phyloP scores from a whole-genome alignment of 53 echinoderm and acorn worm genomes.

The Astropecten irregularis region DNA sequence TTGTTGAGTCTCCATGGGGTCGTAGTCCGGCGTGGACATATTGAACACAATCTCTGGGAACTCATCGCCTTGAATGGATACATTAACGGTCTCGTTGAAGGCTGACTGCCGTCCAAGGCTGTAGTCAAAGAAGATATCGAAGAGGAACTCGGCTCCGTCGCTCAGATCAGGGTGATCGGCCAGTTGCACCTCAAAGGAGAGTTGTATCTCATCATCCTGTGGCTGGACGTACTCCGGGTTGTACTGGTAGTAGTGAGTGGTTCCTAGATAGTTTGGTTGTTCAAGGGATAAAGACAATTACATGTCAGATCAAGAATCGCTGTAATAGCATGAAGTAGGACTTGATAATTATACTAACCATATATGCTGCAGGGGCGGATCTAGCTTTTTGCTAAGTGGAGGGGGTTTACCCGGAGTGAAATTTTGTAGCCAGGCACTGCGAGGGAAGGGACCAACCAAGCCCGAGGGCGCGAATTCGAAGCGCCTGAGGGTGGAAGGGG shows the following conservation, averaged over 20 bases:
- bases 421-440: too few relatives aligned
- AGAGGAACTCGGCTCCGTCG: slow-evolving; percentile 61
- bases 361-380: too few relatives aligned
- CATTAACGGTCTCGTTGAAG: slow-evolving; percentile 62
- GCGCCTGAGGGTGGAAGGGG: too few relatives aligned
- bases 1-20: slow-evolving; percentile 70
- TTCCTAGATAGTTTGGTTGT: too few relatives aligned
- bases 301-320: too few relatives aligned
- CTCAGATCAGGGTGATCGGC: slow-evolving; percentile 78
- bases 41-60: slow-evolving; percentile 71
- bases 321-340: too few relatives aligned
- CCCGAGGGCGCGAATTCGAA: too few relatives aligned
- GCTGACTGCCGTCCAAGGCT: slow-evolving; percentile 64
- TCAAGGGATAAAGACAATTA: too few relatives aligned
- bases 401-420: too few relatives aligned
- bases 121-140: slow-evolving; percentile 77
- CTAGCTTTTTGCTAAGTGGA: too few relatives aligned
- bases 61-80: slow-evolving; percentile 62
- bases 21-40: slow-evolving; percentile 75
- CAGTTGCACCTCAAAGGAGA: slow-evolving; percentile 82
- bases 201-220: slow-evolving; percentile 80
- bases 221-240: slow-evolving; percentile 23
- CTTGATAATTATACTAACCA: too few relatives aligned
- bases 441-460: too few relatives aligned
- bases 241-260: slow-evolving; percentile 80